Conservation (phyloP, 2,888 invertebrate species). For the Caenorhabditis angaria region DNA sequence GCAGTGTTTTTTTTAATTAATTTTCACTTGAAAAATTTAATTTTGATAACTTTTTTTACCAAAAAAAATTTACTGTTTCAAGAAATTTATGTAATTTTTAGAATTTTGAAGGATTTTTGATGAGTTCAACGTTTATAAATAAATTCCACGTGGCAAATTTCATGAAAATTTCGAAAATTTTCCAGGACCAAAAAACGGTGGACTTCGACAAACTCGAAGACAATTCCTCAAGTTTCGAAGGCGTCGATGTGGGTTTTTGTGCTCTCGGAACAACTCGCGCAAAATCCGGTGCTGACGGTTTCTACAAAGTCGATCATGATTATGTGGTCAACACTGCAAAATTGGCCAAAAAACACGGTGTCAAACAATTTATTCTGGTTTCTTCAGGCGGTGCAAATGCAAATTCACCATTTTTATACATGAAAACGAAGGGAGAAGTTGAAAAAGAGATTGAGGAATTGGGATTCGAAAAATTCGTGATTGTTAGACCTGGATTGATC, state of each 20-base stretch:
- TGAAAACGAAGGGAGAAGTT: slow-evolving; percentile 73
- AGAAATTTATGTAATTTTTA: too few relatives aligned
- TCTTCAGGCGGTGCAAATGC: slow-evolving; percentile 75
- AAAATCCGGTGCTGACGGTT: slow-evolving; percentile 75
- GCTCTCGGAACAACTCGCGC: slow-evolving; percentile 75
- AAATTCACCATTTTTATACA: slow-evolving; percentile 74
- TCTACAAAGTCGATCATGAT: slow-evolving; percentile 76
- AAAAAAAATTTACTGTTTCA: too few relatives aligned
- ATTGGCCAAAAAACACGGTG: slow-evolving; percentile 73
- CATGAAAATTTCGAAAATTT: slow-evolving; percentile 4
- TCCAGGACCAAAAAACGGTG: slow-evolving; percentile 74
- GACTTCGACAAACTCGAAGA: slow-evolving; percentile 76
- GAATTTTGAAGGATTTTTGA: too few relatives aligned
- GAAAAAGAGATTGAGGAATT: slow-evolving; percentile 51
- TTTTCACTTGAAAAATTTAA: too few relatives aligned
- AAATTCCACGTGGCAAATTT: background rate
- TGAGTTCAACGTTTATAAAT: background rate
- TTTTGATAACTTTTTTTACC: too few relatives aligned
- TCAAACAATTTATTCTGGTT: slow-evolving; percentile 74
- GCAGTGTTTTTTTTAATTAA: too few relatives aligned
- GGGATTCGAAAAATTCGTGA: slow-evolving; percentile 51
- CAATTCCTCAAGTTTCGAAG: slow-evolving; percentile 73
- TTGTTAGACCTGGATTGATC: slow-evolving; percentile 53
- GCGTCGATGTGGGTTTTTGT: slow-evolving; percentile 75
- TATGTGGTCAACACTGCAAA: slow-evolving; percentile 75